Conservation (phyloP, 1,140 invertebrate genomes). For the Pantala flavescens region DNA sequence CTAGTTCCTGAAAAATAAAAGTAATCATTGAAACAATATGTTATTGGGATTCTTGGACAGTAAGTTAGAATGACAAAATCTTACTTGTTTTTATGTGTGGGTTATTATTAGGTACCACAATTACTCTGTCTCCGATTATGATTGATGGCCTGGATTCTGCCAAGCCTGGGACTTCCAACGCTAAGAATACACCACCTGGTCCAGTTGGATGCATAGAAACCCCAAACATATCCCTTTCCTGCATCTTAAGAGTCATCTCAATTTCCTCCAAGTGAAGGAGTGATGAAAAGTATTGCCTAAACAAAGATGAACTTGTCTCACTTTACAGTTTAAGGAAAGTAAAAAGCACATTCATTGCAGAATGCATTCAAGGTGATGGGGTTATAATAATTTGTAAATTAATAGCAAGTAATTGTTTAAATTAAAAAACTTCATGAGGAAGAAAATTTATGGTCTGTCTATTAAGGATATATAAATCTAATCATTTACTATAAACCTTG, state of each 20-base stretch:
- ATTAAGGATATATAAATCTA: too few relatives aligned
- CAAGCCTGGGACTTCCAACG: constrained; percentile 65
- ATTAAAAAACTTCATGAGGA: too few relatives aligned
- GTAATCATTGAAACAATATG: constrained; percentile 14
- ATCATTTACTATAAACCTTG: too few relatives aligned
- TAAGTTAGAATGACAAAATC: constrained; percentile 10
- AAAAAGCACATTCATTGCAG: too few relatives aligned
- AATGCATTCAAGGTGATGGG: too few relatives aligned
- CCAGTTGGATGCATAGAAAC: constrained; percentile 48
- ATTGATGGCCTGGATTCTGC: constrained; percentile 75
- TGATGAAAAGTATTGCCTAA: constrained; percentile 46
- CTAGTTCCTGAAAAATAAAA: constrained; percentile 27
- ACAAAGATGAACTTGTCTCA: too few relatives aligned
- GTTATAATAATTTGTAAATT: too few relatives aligned
- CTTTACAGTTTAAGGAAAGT: too few relatives aligned
- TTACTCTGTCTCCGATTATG: constrained; percentile 63
- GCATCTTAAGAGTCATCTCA: constrained; percentile 46
- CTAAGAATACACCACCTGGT: constrained; percentile 48
- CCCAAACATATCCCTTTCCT: constrained; percentile 55
- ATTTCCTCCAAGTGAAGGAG: constrained; percentile 71
- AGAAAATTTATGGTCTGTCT: too few relatives aligned
- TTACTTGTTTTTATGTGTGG: constrained; percentile 13
- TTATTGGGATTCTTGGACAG: too few relatives aligned
- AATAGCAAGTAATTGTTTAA: too few relatives aligned
- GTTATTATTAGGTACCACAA: constrained; percentile 31